Evolutionary conservation across 37 sponge, comb jelly and placozoan species (phyloP), one percentile per base, ranked within the genome.

Genomic region (Chondrilla cf. caribensis): DNA sequence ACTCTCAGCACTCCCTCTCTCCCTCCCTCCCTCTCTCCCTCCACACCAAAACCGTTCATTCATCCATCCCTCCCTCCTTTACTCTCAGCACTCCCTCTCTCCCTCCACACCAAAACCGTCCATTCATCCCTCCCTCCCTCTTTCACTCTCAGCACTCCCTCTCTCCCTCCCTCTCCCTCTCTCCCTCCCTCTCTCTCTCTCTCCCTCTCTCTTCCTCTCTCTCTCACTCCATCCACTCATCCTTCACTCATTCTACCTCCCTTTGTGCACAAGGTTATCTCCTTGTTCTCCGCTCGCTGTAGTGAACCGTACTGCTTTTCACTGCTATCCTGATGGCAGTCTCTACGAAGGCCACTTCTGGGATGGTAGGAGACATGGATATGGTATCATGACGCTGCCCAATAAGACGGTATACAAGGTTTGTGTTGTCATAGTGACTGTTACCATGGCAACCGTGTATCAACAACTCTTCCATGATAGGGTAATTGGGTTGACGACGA

Each of bases 401-500:
- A 85, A 94, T 66, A 89, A 87, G 57, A 83, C 96, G 15, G 70
- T 66, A 8, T 95, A 95, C 79, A 82, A 78, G 58, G 93, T 92
- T 57, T 77, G 90, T 83, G 35, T 31, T 55, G 5, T 1, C 9
- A 35, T 79, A 55, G 64, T 62, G 15, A 19, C 18, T 62, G 64
- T 62, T 62, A n/a, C 64, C 64, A 62, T 62, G 64, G 29, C 22
- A 62, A 62, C 29, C 17, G 17, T 55, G 17, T 11, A 55, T 17
- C 17, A 55, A 55, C 57, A 11, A 55, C 57, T 55, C 57, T 55
- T 55, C 57, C 17, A 17, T 17, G 22, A 5, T 58, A 95, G 95
- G 97, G 97, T 42, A 86, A 97, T 55, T 97, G 97, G 97, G 78
- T 83, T 11, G 95, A 97, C n/a, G 90, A 97, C 82, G 95, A 97